Conservation (phyloP, 2,797 vertebrate genomes). For the Ptychobarbus kaznakovi region DNA sequence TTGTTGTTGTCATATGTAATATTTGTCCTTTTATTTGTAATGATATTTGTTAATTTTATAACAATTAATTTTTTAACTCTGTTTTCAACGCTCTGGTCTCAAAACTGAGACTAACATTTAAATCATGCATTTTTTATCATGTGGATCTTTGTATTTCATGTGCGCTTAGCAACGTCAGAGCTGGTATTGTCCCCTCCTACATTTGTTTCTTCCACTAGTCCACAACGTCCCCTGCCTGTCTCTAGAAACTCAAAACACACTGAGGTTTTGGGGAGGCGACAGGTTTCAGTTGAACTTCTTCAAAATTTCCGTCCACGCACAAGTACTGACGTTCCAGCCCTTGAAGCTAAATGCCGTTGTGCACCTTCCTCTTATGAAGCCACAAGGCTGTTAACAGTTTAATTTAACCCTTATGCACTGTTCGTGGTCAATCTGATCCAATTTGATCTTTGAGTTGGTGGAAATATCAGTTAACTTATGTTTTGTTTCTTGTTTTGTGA, state of each 20-base stretch:
- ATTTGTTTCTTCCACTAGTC: slow-evolving; percentile 20
- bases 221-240: slow-evolving; percentile 10
- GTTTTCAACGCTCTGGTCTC: too few relatives aligned
- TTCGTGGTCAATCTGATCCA: too few relatives aligned
- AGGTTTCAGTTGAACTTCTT: slow-evolving; percentile 4
- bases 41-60: background rate
- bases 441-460: too few relatives aligned
- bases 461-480: too few relatives aligned
- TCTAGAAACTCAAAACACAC: slow-evolving; percentile 21
- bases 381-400: background rate
- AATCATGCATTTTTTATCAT: background rate
- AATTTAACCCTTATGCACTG: too few relatives aligned
- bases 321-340: slow-evolving; percentile 12
- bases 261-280: slow-evolving; percentile 5
- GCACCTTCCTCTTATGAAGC: slow-evolving; percentile 4
- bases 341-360: background rate
- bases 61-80: background rate
- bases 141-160: background rate
- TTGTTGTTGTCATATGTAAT: background rate
- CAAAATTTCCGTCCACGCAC: slow-evolving; percentile 32
- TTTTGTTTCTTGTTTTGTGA: too few relatives aligned
- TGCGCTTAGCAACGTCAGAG: background rate
- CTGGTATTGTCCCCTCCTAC: slow-evolving; percentile 57
- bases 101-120: background rate
- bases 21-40: background rate